Evolutionary conservation across 2,797 vertebrate species (phyloP).

Genomic region (Psittacula echo): DNA sequence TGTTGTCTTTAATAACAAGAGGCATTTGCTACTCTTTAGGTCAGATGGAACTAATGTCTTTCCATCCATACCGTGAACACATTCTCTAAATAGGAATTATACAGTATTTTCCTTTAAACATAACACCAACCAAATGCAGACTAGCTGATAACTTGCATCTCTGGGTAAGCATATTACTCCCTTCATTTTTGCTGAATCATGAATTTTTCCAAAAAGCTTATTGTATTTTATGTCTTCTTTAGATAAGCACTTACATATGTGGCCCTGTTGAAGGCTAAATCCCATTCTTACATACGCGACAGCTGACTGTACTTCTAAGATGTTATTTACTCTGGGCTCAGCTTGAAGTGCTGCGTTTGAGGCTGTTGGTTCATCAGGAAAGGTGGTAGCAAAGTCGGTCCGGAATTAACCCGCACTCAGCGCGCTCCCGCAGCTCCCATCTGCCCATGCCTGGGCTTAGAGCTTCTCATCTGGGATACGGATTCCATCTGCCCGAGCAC

Average conservation of each 20-base stretch:
- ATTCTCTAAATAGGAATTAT: slow-evolving; percentile 57
- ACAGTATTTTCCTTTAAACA: slow-evolving; percentile 59
- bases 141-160: slow-evolving; percentile 29
- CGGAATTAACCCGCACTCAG: background rate
- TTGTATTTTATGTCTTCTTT: slow-evolving; percentile 56
- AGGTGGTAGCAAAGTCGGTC: background rate
- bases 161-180: background rate
- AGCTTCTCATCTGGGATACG: background rate
- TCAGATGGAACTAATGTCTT: slow-evolving; percentile 65
- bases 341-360: background rate
- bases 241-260: slow-evolving; percentile 67
- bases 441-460: background rate
- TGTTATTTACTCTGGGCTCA: slow-evolving; percentile 38
- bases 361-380: background rate
- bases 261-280: slow-evolving; percentile 43
- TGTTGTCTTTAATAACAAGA: slow-evolving; percentile 27
- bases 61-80: slow-evolving; percentile 49
- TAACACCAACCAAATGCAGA: slow-evolving; percentile 34
- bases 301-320: slow-evolving; percentile 28
- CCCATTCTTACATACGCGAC: slow-evolving; percentile 12
- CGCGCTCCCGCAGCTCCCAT: background rate
- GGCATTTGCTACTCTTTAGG: slow-evolving; percentile 44
- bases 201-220: slow-evolving; percentile 55
- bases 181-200: slow-evolving; percentile 53
- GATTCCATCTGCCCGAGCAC: background rate